phyloP scores from a whole-genome alignment of 2,888 invertebrate genomes.

The Leptarthrus brevirostris region DNA sequence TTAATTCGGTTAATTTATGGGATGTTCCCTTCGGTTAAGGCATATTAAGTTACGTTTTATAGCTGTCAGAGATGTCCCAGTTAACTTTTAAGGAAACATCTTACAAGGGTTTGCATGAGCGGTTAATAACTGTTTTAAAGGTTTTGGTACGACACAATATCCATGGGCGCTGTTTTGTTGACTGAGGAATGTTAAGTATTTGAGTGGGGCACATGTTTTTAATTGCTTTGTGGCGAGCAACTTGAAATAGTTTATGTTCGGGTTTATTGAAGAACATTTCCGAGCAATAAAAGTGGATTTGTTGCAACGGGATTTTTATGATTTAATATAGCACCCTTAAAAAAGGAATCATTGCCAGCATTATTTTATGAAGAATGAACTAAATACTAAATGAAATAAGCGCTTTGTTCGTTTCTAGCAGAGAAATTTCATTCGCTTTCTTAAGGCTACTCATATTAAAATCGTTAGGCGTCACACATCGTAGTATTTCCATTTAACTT shows the following conservation, averaged over 20 bases:
- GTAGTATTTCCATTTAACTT: too few species aligned
- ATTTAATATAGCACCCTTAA: background rate
- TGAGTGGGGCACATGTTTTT: conserved; percentile 15
- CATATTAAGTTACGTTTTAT: conserved; percentile 53
- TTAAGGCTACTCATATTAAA: too few species aligned
- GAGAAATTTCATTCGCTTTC: too few species aligned
- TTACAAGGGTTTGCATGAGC: conserved; percentile 18
- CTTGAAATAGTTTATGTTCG: conserved; percentile 5
- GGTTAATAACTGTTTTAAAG: conserved; percentile 30
- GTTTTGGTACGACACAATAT: background rate
- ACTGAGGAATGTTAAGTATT: conserved; percentile 1
- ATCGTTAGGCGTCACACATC: too few species aligned
- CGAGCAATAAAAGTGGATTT: background rate
- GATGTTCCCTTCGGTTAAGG: conserved; percentile 45
- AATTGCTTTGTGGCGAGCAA: background rate
- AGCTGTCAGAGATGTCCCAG: conserved; percentile 47
- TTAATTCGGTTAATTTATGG: conserved; percentile 53
- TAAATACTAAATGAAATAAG: too few species aligned
- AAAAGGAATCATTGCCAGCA: too few species aligned
- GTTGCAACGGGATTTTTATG: background rate
- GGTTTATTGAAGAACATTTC: conserved; percentile 10
- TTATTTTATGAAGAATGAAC: too few species aligned
- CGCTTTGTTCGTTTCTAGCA: too few species aligned
- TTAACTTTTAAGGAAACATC: background rate
- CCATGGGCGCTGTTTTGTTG: background rate